Base-by-base conservation (phyloP, 1,140 invertebrate genomes). In the Lanistes nyassanus region DNA sequence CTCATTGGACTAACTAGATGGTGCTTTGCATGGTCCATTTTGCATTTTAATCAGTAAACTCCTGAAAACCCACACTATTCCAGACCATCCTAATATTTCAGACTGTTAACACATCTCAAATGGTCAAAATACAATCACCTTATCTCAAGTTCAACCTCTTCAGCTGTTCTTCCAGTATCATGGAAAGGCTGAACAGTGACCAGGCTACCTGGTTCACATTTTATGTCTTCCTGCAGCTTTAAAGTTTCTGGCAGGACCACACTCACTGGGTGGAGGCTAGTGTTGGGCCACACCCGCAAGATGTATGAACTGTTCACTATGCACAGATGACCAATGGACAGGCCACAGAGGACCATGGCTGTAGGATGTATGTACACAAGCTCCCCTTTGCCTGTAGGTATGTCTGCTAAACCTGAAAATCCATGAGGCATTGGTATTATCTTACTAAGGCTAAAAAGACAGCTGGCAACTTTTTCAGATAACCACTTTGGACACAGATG, bases 331-430 rank as follows among this genome's bases (percentile, higher is more conserved):
- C 81, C 81, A 53, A 81, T 77, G 26, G 29, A 31, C 3, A 84
- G 74, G 23, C 74, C 75, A 69, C 76, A 82, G 19, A 84, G 47
- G 39, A 71, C 60, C 80, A 84, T 81, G 0, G 70, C 39, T 39
- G 68, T 71, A 23, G 80, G 80, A 51, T 81, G 74, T 3, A 84
- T 26, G 47, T 71, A 36, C 23, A 83, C 51, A 2, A 81, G 47
- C 7, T 77, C 47, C 11, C 77, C 77, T 62, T 77, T 75, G 3
- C 31, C 21, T 6, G 81, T 64, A 13, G 29, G 56, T n/a, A 65
- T 39, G 9, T 34, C 23, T 51, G 36, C 21, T 31, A 21, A 42
- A 56, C 51, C 69, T 75, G 64, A 58, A 74, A 78, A 6, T 64
- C n/a, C n/a, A n/a, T n/a, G n/a, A n/a, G n/a, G n/a, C n/a, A n/a